Evolutionary conservation across 2,113 vertebrate species (phyloP).

Genomic region (Nibea albiflora): DNA sequence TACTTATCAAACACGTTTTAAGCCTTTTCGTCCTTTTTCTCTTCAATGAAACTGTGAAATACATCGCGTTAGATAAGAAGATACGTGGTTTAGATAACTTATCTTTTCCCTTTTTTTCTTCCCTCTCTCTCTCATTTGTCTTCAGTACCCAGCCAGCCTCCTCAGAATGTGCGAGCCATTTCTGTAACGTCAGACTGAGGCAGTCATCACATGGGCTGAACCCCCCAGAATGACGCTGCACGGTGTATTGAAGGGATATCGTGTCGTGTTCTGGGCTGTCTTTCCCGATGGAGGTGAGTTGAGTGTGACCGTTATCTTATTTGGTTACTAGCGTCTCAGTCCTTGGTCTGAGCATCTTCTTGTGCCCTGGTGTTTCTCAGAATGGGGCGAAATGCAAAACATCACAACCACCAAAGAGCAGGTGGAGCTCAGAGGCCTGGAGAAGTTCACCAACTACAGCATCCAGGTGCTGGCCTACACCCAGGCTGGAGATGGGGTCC

Average conservation of each 20-base stretch:
- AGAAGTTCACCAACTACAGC: conserved; percentile 99
- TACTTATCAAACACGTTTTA: neutral
- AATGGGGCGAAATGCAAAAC: conserved; percentile 99
- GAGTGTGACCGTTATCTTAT: conserved; percentile 2
- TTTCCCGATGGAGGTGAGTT: conserved; percentile 79
- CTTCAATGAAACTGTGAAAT: conserved; percentile 4
- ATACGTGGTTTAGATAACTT: too few species aligned
- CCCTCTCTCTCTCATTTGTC: conserved; percentile 16
- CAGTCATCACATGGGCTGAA: conserved; percentile 96
- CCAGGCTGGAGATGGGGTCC: conserved; percentile 93
- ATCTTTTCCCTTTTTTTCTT: conserved; percentile 34
- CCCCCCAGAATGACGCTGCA: conserved; percentile 95
- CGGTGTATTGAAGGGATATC: conserved; percentile 95
- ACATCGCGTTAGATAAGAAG: neutral
- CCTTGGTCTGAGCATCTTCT: conserved; percentile 1
- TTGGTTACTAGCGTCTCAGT: neutral
- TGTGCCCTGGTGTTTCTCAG: conserved; percentile 73
- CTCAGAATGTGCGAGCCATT: conserved; percentile 94
- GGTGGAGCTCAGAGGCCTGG: conserved; percentile 93
- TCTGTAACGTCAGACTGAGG: conserved; percentile 97
- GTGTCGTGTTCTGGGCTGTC: conserved; percentile 95
- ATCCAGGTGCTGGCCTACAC: conserved; percentile 98
- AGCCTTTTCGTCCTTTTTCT: conserved; percentile 13
- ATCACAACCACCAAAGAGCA: conserved; percentile 94
- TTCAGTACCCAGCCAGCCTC: conserved; percentile 97